Base-by-base conservation (phyloP, 1,140 invertebrate genomes). In the Dreissena polymorpha region DNA sequence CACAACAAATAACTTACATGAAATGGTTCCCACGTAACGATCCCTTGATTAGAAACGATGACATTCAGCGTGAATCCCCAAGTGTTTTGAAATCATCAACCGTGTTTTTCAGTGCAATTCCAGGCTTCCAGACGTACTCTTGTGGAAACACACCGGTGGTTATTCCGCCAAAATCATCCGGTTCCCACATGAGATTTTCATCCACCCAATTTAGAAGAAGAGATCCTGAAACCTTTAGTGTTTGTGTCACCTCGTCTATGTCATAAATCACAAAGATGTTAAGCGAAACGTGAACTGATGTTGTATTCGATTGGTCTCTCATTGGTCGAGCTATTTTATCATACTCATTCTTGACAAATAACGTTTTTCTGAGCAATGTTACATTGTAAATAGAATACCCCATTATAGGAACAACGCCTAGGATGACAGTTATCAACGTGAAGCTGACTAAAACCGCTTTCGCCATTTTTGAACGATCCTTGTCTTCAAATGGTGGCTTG, bases 121-220 rank as follows among this genome's bases (percentile, higher is more conserved):
- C 73, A 25, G 73, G 73, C n/a, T 63, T 57, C 73, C 53, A 64
- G 18, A 75, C 53, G 10, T 63, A 21, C 14, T 75, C 27, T 69
- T 86, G 85, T n/a, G 60, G 60, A 23, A 5, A 63, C 18, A n/a
- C 18, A 2, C 60, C 60, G 23, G 18, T n/a, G 18, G 18, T 63
- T n/a, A 63, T 23, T 0, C 68, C 14, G 21, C 29, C 29, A 18
- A 29, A 25, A 13, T 69, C 18, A 18, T 10, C 25, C n/a, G 68
- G 21, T 25, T 23, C 68, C 68, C 68, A 69, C 16, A 2, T 18
- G 12, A 69, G 29, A 39, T 12, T 29, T 29, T 69, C 10, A 69
- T 69, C 68, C 10, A 29, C 18, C 68, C 21, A 69, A 8, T 10
- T 23, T 29, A 69, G 8, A 10, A 18, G n/a, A 27, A 69, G 18